Percentiles rank a stretch among this genome's conserved stretches.
These are phyloP conservation scores for Epiblema foenella DNA, from an alignment of 2,888 invertebrate genomes.

Conservation along the genomic window DNA sequence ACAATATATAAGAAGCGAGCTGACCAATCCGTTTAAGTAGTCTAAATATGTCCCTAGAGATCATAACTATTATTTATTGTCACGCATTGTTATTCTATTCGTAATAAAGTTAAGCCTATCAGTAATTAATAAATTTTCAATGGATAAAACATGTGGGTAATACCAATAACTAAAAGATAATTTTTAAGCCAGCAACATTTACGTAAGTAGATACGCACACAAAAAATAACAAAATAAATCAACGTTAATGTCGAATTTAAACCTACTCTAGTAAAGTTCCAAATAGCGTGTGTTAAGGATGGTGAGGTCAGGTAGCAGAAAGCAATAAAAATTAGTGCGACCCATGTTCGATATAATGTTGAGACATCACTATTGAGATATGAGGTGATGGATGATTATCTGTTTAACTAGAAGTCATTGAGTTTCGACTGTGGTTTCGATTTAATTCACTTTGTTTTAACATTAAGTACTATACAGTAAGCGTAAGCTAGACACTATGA, in stretches of 20 bases:
- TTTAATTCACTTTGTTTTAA: no score
- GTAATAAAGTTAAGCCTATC: conserved; percentile 25
- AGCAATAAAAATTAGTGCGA: conserved; percentile 55
- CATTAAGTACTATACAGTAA: no score
- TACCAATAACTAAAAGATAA: conserved; percentile 25
- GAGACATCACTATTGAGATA: conserved; percentile 11
- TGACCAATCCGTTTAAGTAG: not conserved
- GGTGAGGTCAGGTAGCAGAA: conserved; percentile 52
- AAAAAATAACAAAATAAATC: not conserved
- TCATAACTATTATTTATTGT: conserved; percentile 1
- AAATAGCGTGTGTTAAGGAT: conserved; percentile 44
- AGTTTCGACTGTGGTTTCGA: no score
- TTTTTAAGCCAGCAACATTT: conserved; percentile 51
- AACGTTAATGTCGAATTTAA: conserved; percentile 1
- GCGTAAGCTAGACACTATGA: no score
- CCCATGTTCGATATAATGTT: conserved; percentile 43
- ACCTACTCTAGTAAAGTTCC: not conserved
- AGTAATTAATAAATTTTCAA: conserved; percentile 16
- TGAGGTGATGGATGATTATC: no score
- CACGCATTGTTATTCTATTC: conserved; percentile 2
- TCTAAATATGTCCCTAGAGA: not conserved
- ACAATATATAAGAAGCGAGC: no score
- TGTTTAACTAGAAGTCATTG: not conserved
- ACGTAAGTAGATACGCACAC: conserved; percentile 30
- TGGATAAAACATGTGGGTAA: conserved; percentile 18